These are phyloP conservation scores for Eudorcas thomsonii DNA, from an alignment of 2,113 vertebrate species.

Conservation along the genomic window DNA sequence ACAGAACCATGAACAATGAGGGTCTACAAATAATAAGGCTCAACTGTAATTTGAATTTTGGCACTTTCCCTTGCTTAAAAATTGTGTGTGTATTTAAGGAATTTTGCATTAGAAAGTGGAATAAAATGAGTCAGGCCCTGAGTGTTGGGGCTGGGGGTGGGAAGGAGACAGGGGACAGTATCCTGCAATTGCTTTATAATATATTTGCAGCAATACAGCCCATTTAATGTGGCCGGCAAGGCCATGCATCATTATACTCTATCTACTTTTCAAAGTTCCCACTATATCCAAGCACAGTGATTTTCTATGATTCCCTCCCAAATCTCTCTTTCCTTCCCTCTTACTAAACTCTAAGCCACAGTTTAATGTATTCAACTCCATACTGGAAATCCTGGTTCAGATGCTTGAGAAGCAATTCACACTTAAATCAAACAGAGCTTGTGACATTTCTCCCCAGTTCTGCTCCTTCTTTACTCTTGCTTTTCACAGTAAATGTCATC, in stretches of 20 bases:
- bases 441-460: not conserved
- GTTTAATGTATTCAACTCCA: not conserved
- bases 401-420: not conserved
- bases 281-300: not conserved
- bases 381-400: not conserved
- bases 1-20: not conserved
- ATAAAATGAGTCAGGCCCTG: not conserved
- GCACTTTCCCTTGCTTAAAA: not conserved
- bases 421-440: not conserved
- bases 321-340: not conserved
- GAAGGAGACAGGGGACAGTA: not conserved
- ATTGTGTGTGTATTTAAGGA: not conserved
- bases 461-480: not conserved
- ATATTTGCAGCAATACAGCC: not conserved
- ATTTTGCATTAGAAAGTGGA: not conserved
- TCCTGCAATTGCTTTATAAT: not conserved
- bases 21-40: not conserved
- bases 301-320: not conserved
- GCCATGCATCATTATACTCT: not conserved
- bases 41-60: not conserved
- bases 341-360: not conserved
- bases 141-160: not conserved
- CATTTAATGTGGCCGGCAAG: accelerated
- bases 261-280: not conserved
- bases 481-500: not conserved